Base-by-base conservation (phyloP, 2,797 vertebrate species). In the Lepilemur ruficaudatus region DNA sequence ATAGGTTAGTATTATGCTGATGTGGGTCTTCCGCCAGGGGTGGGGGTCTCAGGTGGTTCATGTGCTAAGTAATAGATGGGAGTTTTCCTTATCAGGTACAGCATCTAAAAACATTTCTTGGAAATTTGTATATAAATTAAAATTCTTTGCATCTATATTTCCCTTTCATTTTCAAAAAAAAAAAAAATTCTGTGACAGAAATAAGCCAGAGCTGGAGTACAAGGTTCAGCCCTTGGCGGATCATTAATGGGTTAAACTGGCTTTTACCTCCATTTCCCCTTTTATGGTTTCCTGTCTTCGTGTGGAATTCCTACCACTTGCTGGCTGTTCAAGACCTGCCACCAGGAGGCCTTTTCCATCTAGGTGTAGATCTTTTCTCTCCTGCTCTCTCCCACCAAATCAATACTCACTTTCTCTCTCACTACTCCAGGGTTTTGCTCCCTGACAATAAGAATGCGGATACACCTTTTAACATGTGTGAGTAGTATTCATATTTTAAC, bases 221-320 rank as follows among this genome's bases (percentile, higher is more conserved):
- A 88, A 84, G 69, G 85, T 94, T 95, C 65, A 92, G 59, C 73
- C 52, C 30, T 52, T 92, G 43, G 76, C 67, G 57, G 94, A 93
- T 95, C 52, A 90, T 92, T 90, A 93, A 94, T 55, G 85, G 48
- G 18, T 81, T 72, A 84, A 30, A 61, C 72, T 48, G 35, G 35
- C 52, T 95, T 96, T 92, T 85, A 69, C 73, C 61, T 91, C 65
- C 50, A 67, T 91, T 89, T 96, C 38, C n/a, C 78, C 61, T 95
- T 96, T 90, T 61, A 41, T 35, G 63, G 75, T 86, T 69, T 73
- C 67, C 43, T 59, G 46, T 81, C 61, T 95, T 76, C 46, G 13
- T 88, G 61, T 76, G 28, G 46, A 89, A 95, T 93, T 96, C 50
- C 55, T 72, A 59, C 41, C 30, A 35, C 43, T 67, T 55, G n/a